Base-by-base conservation (phyloP, 2,888 invertebrate species). In the Nomada lathburiana region DNA sequence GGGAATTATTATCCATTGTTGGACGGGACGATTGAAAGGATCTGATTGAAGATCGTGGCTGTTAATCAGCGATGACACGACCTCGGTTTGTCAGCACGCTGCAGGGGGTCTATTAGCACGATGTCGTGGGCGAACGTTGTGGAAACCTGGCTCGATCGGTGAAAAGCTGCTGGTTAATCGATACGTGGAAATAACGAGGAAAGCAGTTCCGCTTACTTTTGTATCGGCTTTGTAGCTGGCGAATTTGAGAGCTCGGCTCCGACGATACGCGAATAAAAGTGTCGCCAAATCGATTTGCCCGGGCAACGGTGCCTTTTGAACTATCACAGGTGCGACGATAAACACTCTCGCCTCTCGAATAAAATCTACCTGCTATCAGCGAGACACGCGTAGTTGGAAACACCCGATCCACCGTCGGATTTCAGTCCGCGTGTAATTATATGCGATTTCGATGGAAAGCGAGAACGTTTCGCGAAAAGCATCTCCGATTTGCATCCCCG, bases 1-100 rank as follows among this genome's bases (percentile, higher is more conserved):
- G 5, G n/a, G 47, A 77, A 60, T 80, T 57, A 70, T 80, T 80
- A 65, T 44, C 64, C 44, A 53, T 53, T 23, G 26, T 47, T 20
- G 64, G 2, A 16, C 20, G 42, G 18, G 26, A 29, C 36, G 62
- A 72, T 72, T 63, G 71, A 72, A 63, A 72, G 52, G 63, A 53
- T 23, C 52, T n/a, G 53, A 53, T 44, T 16, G 50, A 62, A 23
- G 36, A 62, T 60, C 50, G 29, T 29, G 52, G 11, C 60, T 26
- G 55, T 36, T 72, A 64, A 55, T 42, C 72, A 64, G 10, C 63
- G 55, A 72, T 29, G 16, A 71, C 60, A 50, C 20, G 60, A 29
- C 36, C 26, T 11, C 2, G 23, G 53, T n/a, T 63, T 20, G 23
- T 62, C 52, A 20, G 5, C 42, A 13, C 52, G 7, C 18, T 2